phyloP scores from a whole-genome alignment of 2,113 vertebrate species.

The Clarias batrachus region DNA sequence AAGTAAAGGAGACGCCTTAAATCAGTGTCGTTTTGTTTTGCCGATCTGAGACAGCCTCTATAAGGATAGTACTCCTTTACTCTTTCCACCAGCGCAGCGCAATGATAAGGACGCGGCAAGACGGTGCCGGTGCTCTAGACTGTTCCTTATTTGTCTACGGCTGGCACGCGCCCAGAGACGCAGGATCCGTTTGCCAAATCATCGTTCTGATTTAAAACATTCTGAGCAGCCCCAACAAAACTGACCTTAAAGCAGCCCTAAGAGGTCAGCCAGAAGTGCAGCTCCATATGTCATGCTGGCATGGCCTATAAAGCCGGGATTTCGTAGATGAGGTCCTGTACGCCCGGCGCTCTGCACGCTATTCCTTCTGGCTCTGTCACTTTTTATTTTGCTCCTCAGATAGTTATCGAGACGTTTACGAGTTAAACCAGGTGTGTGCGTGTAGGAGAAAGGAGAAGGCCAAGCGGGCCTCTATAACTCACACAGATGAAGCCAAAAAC shows the following conservation, averaged over 20 bases:
- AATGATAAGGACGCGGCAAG: not conserved
- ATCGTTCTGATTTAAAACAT: constrained; percentile 10
- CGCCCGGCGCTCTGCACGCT: not conserved
- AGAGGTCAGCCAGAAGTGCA: constrained; percentile 17
- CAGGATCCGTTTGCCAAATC: constrained; percentile 18
- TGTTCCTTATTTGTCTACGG: not conserved
- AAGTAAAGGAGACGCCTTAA: not conserved
- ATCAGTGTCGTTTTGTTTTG: not conserved
- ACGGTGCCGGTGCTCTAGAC: not conserved
- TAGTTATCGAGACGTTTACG: not conserved
- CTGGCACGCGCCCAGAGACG: not conserved
- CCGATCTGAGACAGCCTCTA: not conserved
- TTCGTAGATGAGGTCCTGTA: not conserved
- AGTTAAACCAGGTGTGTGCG: not conserved
- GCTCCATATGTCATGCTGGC: constrained; percentile 24
- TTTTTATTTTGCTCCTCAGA: not conserved
- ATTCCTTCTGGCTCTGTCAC: not conserved
- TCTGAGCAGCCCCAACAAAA: not conserved
- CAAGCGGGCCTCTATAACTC: not conserved
- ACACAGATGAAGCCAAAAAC: not conserved
- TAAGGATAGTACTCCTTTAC: too few species aligned
- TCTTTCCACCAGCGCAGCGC: not conserved
- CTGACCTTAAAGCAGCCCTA: constrained; percentile 13
- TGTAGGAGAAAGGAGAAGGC: not conserved
- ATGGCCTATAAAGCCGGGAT: not conserved